These are phyloP conservation scores for Oscheius sp. DNA, from an alignment of 2,888 invertebrate genomes.

Conservation along the genomic window DNA sequence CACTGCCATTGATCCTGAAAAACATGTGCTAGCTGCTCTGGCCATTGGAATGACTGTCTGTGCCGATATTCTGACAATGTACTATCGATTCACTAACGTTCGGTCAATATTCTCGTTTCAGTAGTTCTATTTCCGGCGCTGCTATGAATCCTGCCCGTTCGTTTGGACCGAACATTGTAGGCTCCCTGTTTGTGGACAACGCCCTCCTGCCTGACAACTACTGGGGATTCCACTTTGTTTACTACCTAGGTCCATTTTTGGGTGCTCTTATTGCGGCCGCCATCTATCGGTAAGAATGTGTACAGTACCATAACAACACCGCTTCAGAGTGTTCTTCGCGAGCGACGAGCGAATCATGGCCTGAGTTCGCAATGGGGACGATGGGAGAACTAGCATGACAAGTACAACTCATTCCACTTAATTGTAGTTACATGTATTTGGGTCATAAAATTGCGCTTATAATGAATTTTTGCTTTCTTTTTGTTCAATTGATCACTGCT, in stretches of 20 bases:
- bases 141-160: slow-evolving; percentile 76
- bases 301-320: not conserved
- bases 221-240: slow-evolving; percentile 73
- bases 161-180: slow-evolving; percentile 74
- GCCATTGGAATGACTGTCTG: slow-evolving; percentile 74
- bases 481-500: not conserved
- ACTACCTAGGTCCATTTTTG: slow-evolving; percentile 74
- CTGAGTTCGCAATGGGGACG: not conserved
- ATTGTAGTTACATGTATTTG: slow-evolving; percentile 3
- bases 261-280: slow-evolving; percentile 73
- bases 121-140: slow-evolving; percentile 73
- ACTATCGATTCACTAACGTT: not conserved
- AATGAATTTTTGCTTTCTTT: not conserved
- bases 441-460: not conserved
- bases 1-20: slow-evolving; percentile 73
- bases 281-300: slow-evolving; percentile 66
- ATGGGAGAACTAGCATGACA: not conserved
- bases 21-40: slow-evolving; percentile 72
- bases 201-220: slow-evolving; percentile 38
- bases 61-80: slow-evolving; percentile 74
- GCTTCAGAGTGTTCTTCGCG: slow-evolving; percentile 58
- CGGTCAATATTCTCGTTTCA: slow-evolving; percentile 43
- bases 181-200: slow-evolving; percentile 40
- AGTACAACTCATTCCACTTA: slow-evolving; percentile 5
- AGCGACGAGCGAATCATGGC: slow-evolving; percentile 49